phyloP scores from a whole-genome alignment of 2,113 vertebrate genomes.

The Aptenodytes patagonicus region DNA sequence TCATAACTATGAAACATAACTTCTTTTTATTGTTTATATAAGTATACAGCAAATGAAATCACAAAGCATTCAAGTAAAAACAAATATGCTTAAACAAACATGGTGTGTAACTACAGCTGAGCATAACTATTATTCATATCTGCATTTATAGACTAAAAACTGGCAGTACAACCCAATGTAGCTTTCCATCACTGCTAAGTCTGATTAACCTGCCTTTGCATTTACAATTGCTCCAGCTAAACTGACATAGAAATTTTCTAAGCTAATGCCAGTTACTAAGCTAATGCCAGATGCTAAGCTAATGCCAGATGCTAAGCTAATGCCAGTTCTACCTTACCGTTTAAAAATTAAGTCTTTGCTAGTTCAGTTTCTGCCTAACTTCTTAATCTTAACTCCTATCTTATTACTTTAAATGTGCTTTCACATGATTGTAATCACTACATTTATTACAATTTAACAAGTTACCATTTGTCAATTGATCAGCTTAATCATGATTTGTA shows the following conservation, averaged over 20 bases:
- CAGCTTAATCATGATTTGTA: neutral
- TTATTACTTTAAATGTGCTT: neutral
- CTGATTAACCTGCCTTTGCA: neutral
- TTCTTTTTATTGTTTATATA: neutral
- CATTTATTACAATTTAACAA: neutral
- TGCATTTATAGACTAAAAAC: neutral
- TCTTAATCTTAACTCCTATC: neutral
- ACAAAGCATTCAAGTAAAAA: neutral
- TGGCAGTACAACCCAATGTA: fast-evolving
- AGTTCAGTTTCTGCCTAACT: neutral
- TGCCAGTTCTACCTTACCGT: neutral
- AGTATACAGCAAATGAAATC: neutral
- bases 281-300: too few species aligned
- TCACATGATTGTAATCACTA: neutral
- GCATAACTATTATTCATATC: neutral
- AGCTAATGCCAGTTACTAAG: neutral
- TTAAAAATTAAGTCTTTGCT: neutral
- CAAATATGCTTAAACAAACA: neutral
- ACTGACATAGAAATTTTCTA: neutral
- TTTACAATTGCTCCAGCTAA: neutral
- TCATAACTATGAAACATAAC: neutral
- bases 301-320: neutral
- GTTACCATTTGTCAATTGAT: neutral
- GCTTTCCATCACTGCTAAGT: neutral
- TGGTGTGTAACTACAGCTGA: neutral